Conservation (phyloP, 2,888 invertebrate genomes). For the Macrostomum cliftonense region DNA sequence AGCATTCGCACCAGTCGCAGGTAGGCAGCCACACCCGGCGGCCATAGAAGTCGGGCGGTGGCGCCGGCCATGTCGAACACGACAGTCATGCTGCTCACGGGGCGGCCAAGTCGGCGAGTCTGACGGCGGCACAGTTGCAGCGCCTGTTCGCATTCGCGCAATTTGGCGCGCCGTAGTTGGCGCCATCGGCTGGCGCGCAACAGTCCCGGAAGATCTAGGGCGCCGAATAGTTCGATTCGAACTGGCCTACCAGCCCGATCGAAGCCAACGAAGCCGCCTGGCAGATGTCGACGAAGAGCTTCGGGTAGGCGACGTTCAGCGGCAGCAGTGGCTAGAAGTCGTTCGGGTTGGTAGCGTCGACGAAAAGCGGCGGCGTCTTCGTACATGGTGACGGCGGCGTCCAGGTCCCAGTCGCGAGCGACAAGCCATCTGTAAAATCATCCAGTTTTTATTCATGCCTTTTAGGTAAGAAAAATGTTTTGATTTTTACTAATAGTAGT, state of each 20-base stretch:
- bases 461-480: too few species aligned
- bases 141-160: slow-evolving; percentile 13
- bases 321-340: too few species aligned
- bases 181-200: slow-evolving; percentile 27
- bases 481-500: too few species aligned
- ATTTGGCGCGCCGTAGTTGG: slow-evolving; percentile 29
- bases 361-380: too few species aligned
- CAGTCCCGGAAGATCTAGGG: slow-evolving; percentile 33
- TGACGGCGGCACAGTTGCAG: slow-evolving; percentile 2
- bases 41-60: slow-evolving; percentile 48
- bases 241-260: slow-evolving; percentile 32
- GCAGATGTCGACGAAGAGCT: slow-evolving; percentile 15
- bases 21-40: slow-evolving; percentile 50
- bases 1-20: slow-evolving; percentile 62
- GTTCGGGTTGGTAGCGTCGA: too few species aligned
- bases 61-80: slow-evolving; percentile 39
- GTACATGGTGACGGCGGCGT: too few species aligned
- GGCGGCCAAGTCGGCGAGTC: slow-evolving; percentile 22
- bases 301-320: too few species aligned
- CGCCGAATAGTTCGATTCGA: slow-evolving; percentile 27
- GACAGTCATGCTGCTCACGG: slow-evolving; percentile 30
- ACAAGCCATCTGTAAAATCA: too few species aligned
- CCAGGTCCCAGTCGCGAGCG: too few species aligned
- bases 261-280: slow-evolving; percentile 29
- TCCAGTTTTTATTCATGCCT: too few species aligned